These are phyloP conservation scores for Alosa sapidissima DNA, from an alignment of 2,797 vertebrate species.

Conservation along the genomic window DNA sequence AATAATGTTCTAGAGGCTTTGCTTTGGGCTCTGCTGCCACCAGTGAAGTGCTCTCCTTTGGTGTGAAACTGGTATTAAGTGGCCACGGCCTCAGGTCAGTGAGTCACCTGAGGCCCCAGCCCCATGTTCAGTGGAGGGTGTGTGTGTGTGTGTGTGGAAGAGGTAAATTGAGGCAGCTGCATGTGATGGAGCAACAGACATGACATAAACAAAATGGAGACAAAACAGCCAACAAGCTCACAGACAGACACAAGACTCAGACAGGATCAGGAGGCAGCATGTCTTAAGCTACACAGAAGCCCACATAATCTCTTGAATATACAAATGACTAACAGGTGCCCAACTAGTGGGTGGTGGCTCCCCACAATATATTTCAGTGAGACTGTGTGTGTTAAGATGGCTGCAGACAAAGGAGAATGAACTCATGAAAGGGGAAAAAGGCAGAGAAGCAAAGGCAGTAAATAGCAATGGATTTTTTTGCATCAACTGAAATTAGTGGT, in stretches of 20 bases:
- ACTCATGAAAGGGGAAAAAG: constrained; percentile 35
- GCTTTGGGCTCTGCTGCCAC: constrained; percentile 52
- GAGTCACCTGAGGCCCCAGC: constrained; percentile 60
- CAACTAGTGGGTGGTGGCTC: neutral
- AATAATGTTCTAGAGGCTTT: constrained; percentile 26
- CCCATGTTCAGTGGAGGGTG: constrained; percentile 52
- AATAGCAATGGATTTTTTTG: constrained; percentile 68
- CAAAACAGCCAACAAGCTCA: constrained; percentile 29
- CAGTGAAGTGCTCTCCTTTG: constrained; percentile 51
- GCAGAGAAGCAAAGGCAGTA: constrained; percentile 60
- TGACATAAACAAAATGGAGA: constrained; percentile 31
- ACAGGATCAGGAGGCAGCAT: constrained; percentile 47
- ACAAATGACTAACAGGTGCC: neutral
- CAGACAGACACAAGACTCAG: constrained; percentile 30
- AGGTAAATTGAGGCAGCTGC: constrained; percentile 56
- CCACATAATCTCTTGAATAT: neutral
- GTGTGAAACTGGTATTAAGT: constrained; percentile 37
- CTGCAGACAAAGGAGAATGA: constrained; percentile 38
- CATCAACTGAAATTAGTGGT: constrained; percentile 32
- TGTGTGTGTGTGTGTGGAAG: constrained; percentile 38
- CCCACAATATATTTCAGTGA: neutral
- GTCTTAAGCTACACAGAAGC: constrained; percentile 42
- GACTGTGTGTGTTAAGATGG: constrained; percentile 32
- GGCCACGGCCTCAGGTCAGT: constrained; percentile 59
- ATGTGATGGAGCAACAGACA: constrained; percentile 50